Percentiles rank a stretch among this genome's conserved stretches.
These are phyloP conservation scores for Erebia ligea DNA, from an alignment of 2,888 invertebrate genomes.

Conservation along the genomic window DNA sequence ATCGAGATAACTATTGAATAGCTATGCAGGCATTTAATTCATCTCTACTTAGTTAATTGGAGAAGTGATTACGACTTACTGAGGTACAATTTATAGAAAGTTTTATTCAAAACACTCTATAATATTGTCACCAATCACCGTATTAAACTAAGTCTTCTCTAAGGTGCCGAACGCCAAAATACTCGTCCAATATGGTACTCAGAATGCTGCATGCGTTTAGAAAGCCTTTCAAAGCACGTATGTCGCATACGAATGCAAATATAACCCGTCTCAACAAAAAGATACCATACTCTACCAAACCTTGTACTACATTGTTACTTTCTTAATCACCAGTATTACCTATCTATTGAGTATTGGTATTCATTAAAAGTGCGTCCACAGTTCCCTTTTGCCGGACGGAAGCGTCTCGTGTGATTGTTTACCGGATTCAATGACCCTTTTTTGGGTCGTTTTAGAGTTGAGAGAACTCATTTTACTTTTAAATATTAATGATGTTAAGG, in stretches of 20 bases:
- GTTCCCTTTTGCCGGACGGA: conserved; percentile 65
- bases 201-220: conserved; percentile 43
- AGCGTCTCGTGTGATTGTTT: conserved; percentile 62
- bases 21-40: neutral
- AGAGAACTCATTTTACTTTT: conserved; percentile 33
- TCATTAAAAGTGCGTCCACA: conserved; percentile 51
- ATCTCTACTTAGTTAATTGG: neutral
- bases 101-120: neutral
- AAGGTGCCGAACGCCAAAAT: conserved; percentile 11
- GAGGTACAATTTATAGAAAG: neutral
- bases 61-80: neutral
- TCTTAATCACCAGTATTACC: conserved; percentile 29
- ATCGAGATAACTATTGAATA: neutral
- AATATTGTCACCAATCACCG: neutral
- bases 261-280: conserved; percentile 42
- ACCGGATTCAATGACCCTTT: conserved; percentile 73
- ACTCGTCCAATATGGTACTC: conserved; percentile 27
- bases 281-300: conserved; percentile 17
- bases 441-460: conserved; percentile 56
- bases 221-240: conserved; percentile 41
- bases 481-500: conserved; percentile 40
- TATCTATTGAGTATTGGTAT: conserved; percentile 57
- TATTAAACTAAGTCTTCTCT: neutral
- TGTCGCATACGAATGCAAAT: conserved; percentile 44
- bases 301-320: conserved; percentile 19